Conservation (phyloP, 2,888 invertebrate species). For the Lordiphosa fenestrarum region DNA sequence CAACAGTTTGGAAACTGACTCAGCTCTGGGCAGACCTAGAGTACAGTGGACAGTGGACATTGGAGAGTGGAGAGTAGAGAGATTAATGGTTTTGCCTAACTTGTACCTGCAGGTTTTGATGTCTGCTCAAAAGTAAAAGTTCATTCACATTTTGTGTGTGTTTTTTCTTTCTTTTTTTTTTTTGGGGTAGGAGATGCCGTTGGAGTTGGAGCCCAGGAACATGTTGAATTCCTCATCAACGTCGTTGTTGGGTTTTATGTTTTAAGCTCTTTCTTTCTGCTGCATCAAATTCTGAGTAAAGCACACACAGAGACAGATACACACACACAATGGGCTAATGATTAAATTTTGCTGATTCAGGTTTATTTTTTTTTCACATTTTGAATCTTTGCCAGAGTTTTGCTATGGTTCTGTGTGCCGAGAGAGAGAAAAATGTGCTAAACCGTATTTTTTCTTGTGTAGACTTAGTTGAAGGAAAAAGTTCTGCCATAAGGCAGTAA, state of each 20-base stretch:
- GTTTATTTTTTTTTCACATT: constrained; percentile 25
- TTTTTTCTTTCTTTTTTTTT: constrained; percentile 4
- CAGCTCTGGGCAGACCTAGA: constrained; percentile 35
- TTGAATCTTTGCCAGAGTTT: constrained; percentile 13
- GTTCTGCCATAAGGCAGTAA: too few species aligned
- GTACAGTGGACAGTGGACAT: not conserved
- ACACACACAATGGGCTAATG: constrained; percentile 35
- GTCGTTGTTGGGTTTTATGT: constrained; percentile 14
- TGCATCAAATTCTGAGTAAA: constrained; percentile 48
- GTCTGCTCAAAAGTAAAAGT: constrained; percentile 63
- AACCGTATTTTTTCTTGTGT: not conserved
- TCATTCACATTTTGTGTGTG: constrained; percentile 56
- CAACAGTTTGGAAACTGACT: constrained; percentile 44
- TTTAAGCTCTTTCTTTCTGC: constrained; percentile 36
- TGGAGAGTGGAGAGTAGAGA: constrained; percentile 10
- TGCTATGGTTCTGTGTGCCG: not conserved
- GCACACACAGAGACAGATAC: constrained; percentile 18
- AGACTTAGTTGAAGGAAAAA: too few species aligned
- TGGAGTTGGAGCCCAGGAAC: not conserved
- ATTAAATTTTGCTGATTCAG: constrained; percentile 71
- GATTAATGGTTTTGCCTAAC: constrained; percentile 55
- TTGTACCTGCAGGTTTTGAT: constrained; percentile 47
- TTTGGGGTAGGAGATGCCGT: not conserved
- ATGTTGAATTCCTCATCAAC: constrained; percentile 6
- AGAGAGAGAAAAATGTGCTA: too few species aligned